These are phyloP conservation scores for Agonopterix subpropinquella DNA, from an alignment of 2,888 invertebrate genomes.

Conservation along the genomic window DNA sequence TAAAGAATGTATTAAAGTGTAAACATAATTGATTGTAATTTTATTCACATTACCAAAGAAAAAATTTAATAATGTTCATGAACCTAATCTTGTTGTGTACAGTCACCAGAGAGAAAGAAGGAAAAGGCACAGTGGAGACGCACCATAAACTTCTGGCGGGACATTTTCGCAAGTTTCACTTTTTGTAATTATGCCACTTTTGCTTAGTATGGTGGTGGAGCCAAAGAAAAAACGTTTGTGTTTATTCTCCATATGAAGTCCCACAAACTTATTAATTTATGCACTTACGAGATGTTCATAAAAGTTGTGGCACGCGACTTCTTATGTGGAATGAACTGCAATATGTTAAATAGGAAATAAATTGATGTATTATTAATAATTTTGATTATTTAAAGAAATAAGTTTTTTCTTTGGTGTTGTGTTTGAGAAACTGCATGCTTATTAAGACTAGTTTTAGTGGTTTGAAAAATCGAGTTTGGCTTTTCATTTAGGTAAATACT, in stretches of 20 bases:
- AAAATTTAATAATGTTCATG: conserved; percentile 14
- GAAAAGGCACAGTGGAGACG: conserved; percentile 73
- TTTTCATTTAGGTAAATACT: not conserved
- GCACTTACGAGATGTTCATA: not conserved
- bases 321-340: no score
- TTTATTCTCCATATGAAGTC: not conserved
- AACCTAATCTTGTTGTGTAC: conserved; percentile 26
- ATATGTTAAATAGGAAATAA: not conserved
- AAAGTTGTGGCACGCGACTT: no score
- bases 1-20: no score
- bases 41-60: conserved; percentile 52
- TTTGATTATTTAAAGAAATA: not conserved
- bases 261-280: not conserved
- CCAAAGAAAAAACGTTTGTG: conserved; percentile 54
- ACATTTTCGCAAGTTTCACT: conserved; percentile 73
- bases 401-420: conserved; percentile 70
- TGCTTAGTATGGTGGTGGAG: conserved; percentile 15
- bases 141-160: conserved; percentile 75
- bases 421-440: conserved; percentile 19
- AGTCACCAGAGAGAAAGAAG: conserved; percentile 69
- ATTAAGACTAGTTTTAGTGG: not conserved
- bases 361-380: not conserved
- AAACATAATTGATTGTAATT: not conserved
- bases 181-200: conserved; percentile 38
- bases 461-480: not conserved